Conservation (phyloP, 2,888 invertebrate species). For the Chrysolina americana region DNA sequence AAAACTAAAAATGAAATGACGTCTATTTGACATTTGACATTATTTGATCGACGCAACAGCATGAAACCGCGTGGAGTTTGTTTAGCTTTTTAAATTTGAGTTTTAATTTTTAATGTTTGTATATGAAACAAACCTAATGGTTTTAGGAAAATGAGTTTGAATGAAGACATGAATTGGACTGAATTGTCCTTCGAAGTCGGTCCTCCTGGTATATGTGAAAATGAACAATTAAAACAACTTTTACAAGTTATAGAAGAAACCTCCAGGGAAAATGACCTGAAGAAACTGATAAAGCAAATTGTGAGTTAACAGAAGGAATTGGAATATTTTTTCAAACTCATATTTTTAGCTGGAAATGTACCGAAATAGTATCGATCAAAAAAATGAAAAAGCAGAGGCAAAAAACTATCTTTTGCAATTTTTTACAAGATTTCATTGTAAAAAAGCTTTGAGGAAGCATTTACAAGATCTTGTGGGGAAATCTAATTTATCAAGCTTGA, state of each 20-base stretch:
- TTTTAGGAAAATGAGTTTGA: conserved; percentile 30
- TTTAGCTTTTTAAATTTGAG: conserved; percentile 39
- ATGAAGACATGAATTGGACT: conserved; percentile 28
- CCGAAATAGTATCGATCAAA: conserved; percentile 31
- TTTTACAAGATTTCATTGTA: conserved; percentile 52
- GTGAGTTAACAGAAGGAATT: conserved; percentile 38
- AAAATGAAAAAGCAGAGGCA: conserved; percentile 70
- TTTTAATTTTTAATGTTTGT: conserved; percentile 22
- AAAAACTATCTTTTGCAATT: conserved; percentile 54
- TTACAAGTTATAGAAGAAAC: conserved; percentile 33
- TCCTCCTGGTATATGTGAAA: conserved; percentile 34
- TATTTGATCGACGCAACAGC: conserved; percentile 43
- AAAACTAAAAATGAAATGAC: conserved; percentile 35
- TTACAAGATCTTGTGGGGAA: conserved; percentile 54
- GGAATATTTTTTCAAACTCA: neutral
- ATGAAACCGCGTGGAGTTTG: conserved; percentile 48
- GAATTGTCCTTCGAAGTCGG: conserved; percentile 40
- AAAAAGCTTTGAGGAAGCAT: conserved; percentile 56
- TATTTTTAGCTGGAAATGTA: conserved; percentile 47
- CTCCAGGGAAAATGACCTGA: conserved; percentile 45
- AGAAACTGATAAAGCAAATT: conserved; percentile 44
- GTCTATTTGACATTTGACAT: conserved; percentile 40
- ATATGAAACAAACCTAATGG: conserved; percentile 27
- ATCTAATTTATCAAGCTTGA: conserved; percentile 44
- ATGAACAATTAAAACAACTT: conserved; percentile 38